phyloP scores from a whole-genome alignment of 2,113 vertebrate genomes.

The human (Homo sapiens) region DNA sequence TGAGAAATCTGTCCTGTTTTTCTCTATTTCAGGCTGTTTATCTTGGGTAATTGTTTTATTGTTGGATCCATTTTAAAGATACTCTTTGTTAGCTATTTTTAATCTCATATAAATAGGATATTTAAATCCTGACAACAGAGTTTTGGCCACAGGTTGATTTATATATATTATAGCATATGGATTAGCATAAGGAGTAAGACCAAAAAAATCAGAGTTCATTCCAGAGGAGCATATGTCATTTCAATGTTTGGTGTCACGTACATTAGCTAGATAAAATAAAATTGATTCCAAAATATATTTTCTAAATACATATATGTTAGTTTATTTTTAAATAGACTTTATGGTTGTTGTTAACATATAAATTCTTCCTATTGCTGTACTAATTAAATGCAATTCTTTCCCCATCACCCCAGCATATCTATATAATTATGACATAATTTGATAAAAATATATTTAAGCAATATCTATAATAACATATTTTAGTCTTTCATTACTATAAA shows the following conservation, averaged over 20 bases:
- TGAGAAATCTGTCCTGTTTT: background rate
- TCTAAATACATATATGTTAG: background rate
- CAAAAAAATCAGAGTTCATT: constrained; percentile 27
- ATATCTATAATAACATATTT: background rate
- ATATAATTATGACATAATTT: constrained; percentile 1
- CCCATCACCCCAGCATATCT: background rate
- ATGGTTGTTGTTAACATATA: background rate
- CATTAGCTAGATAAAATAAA: constrained; percentile 46
- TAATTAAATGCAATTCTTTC: background rate
- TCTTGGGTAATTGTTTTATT: background rate
- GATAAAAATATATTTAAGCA: background rate
- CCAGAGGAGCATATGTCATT: constrained; percentile 4
- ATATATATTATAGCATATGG: constrained; percentile 43
- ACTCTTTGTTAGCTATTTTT: constrained; percentile 15
- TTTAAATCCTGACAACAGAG: background rate
- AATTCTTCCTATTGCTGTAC: background rate
- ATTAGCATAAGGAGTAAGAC: constrained; percentile 36
- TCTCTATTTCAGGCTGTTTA: constrained; percentile 1
- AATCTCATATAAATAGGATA: background rate
- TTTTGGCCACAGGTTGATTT: constrained; percentile 6
- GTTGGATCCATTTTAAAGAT: constrained; percentile 23
- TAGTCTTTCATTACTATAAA: background rate
- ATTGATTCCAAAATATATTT: constrained; percentile 47
- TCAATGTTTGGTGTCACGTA: constrained; percentile 16
- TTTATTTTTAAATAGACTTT: constrained; percentile 36